These are phyloP conservation scores for Egretta garzetta DNA, from an alignment of 2,113 vertebrate species.

Conservation along the genomic window DNA sequence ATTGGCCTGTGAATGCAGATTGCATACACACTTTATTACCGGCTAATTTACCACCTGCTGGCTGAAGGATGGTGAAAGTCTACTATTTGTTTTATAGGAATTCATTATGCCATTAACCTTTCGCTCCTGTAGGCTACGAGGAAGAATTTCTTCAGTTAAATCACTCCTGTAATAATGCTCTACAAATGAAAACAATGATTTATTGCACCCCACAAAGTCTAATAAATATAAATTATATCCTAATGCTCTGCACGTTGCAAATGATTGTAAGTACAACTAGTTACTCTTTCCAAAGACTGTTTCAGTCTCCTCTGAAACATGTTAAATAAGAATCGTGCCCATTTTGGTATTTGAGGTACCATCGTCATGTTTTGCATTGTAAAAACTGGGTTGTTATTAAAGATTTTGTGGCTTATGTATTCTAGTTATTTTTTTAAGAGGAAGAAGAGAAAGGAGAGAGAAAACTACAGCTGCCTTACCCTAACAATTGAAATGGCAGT, in stretches of 20 bases:
- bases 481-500: background rate
- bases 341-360: background rate
- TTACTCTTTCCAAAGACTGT: background rate
- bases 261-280: background rate
- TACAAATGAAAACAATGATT: conserved; percentile 66
- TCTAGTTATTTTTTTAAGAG: background rate
- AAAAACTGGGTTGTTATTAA: background rate
- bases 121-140: conserved; percentile 22
- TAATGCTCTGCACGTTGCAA: background rate
- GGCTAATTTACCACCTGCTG: conserved; percentile 71
- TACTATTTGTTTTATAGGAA: conserved; percentile 73
- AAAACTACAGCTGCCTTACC: background rate
- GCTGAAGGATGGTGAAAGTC: conserved; percentile 56
- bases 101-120: conserved; percentile 78
- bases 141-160: conserved; percentile 52
- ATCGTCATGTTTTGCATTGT: accelerated
- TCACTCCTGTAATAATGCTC: conserved; percentile 52
- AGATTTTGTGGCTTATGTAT: background rate
- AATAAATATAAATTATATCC: conserved; percentile 54
- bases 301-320: background rate
- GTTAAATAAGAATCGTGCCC: accelerated
- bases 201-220: conserved; percentile 16
- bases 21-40: conserved; percentile 63
- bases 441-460: background rate
- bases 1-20: conserved; percentile 56